Evolutionary conservation across 2,888 invertebrate species (phyloP).

Genomic region (Slavum lentiscoides): DNA sequence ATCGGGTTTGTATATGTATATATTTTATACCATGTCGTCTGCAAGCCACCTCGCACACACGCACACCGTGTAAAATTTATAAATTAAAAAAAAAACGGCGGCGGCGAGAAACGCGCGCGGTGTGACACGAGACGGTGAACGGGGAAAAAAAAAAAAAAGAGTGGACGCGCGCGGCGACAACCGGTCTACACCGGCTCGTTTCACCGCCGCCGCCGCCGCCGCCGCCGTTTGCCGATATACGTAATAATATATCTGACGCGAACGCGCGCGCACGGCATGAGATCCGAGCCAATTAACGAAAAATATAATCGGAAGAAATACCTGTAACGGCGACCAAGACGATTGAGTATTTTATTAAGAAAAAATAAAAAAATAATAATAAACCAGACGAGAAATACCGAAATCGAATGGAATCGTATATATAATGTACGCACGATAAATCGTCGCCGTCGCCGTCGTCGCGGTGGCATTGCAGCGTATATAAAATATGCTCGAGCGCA

Average conservation of each 20-base stretch:
- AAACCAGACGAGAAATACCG: constrained; percentile 49
- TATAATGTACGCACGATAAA: constrained; percentile 40
- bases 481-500: too few species aligned
- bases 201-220: constrained; percentile 28
- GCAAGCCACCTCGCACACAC: too few species aligned
- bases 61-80: not conserved
- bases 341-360: constrained; percentile 35
- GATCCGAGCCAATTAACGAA: constrained; percentile 53
- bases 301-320: constrained; percentile 51
- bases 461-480: constrained; percentile 5
- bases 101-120: constrained; percentile 51
- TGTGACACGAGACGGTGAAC: constrained; percentile 31
- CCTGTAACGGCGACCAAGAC: constrained; percentile 39
- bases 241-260: not conserved
- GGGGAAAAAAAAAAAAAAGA: constrained; percentile 51
- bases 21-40: constrained; percentile 9
- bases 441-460: constrained; percentile 25
- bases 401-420: constrained; percentile 45
- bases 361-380: constrained; percentile 15
- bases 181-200: constrained; percentile 41
- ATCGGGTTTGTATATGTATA: not conserved
- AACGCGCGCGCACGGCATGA: constrained; percentile 47
- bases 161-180: constrained; percentile 52
- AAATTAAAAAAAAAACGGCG: constrained; percentile 50
- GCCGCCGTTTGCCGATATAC: not conserved